Percentiles rank a stretch among this genome's conserved stretches.
Evolutionary conservation across 2,888 invertebrate genomes (phyloP).

Genomic region (Hydriomena furcata): DNA sequence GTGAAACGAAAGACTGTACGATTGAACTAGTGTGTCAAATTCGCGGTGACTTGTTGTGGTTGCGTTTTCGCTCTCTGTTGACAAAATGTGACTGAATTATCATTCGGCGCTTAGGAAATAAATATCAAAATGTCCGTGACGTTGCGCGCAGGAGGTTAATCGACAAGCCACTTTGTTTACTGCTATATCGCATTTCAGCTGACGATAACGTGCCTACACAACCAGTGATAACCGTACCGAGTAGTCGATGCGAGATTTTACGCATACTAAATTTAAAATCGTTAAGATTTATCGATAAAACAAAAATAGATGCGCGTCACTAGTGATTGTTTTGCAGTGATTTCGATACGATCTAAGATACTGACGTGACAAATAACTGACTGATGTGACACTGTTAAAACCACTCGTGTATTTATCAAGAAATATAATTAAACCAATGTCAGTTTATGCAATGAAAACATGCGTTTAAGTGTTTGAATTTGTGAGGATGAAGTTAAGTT

Average conservation of each 20-base stretch:
- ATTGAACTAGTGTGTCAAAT: constrained; percentile 14
- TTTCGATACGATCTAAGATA: constrained; percentile 21
- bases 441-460: constrained; percentile 3
- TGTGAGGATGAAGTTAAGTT: constrained; percentile 6
- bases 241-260: constrained; percentile 4
- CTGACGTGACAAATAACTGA: too few species aligned
- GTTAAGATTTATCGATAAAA: constrained; percentile 34
- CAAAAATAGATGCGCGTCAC: constrained; percentile 19
- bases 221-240: constrained; percentile 4
- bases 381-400: constrained; percentile 8
- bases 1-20: constrained; percentile 22
- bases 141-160: constrained; percentile 49
- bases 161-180: constrained; percentile 57
- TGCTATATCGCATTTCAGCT: constrained; percentile 52
- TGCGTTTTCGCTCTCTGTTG: neutral
- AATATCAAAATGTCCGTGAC: constrained; percentile 23
- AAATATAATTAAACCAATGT: constrained; percentile 3
- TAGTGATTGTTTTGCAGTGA: constrained; percentile 24
- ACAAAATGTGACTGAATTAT: constrained; percentile 20
- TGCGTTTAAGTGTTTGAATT: constrained; percentile 5
- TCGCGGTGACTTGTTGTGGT: neutral
- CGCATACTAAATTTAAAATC: constrained; percentile 14
- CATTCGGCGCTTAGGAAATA: constrained; percentile 10
- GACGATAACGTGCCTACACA: constrained; percentile 52
- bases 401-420: constrained; percentile 6